Evolutionary conservation across 23 tunicate genomes (phyloP).

Genomic region (Phallusia fumigata): DNA sequence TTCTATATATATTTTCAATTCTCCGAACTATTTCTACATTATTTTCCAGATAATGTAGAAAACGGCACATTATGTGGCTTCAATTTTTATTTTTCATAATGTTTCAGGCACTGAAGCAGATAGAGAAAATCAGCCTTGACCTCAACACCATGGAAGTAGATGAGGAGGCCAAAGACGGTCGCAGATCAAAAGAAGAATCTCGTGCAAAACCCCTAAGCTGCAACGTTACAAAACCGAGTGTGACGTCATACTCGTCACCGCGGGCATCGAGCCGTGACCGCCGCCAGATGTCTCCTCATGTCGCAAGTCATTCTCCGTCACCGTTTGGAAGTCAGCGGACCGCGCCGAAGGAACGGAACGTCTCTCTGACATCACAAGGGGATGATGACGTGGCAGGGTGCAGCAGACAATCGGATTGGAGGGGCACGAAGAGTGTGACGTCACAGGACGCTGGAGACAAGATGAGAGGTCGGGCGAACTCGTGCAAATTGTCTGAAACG

Average conservation of each 20-base stretch:
- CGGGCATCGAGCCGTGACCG: not conserved
- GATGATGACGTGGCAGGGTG: not conserved
- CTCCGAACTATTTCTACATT: too few species aligned
- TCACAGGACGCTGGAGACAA: not conserved
- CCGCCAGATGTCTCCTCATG: not conserved
- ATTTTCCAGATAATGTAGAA: too few species aligned
- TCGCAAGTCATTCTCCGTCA: not conserved
- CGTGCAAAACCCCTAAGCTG: not conserved
- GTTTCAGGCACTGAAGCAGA: conserved; percentile 75
- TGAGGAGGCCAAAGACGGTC: not conserved
- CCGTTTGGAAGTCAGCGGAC: not conserved
- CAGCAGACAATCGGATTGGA: not conserved
- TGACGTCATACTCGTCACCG: not conserved
- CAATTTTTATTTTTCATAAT: too few species aligned
- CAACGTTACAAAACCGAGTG: not conserved
- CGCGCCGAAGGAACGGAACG: not conserved
- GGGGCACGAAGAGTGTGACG: not conserved
- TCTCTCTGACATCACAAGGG: not conserved
- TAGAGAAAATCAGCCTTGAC: conserved; percentile 81
- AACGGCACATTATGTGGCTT: too few species aligned
- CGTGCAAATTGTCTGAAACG: conserved; percentile 12
- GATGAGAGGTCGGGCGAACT: conserved; percentile 18
- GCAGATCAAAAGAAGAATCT: not conserved
- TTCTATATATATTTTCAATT: too few species aligned
- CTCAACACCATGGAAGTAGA: conserved; percentile 16